Conservation (phyloP, 2,888 invertebrate genomes). For the Adela reaumurella region DNA sequence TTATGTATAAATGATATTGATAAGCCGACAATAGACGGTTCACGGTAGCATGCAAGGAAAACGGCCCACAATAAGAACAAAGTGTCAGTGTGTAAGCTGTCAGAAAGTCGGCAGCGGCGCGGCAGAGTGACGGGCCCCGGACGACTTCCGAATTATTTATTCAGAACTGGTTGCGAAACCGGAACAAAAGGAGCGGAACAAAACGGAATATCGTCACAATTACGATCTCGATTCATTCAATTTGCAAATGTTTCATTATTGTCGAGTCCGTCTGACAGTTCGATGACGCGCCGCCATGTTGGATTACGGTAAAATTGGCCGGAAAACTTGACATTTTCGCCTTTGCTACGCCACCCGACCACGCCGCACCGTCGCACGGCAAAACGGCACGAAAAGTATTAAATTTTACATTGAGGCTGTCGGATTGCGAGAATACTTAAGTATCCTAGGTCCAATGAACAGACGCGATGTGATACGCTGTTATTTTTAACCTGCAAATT, state of each 20-base stretch:
- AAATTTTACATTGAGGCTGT: not conserved
- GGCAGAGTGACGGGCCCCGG: not conserved
- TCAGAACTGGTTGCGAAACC: slow-evolving; percentile 16
- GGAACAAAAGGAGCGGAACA: slow-evolving; percentile 6
- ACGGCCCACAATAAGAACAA: not conserved
- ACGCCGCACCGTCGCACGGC: not conserved
- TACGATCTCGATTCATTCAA: not conserved
- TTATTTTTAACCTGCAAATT: no score
- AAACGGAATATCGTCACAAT: not conserved
- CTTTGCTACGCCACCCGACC: no score
- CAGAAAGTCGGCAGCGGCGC: not conserved
- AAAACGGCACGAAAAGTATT: not conserved
- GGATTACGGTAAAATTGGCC: not conserved
- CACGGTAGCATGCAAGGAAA: not conserved
- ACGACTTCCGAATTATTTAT: slow-evolving; percentile 10
- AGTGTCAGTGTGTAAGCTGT: not conserved
- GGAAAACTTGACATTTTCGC: not conserved
- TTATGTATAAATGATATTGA: not conserved
- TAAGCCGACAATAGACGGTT: not conserved
- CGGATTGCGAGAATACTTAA: not conserved
- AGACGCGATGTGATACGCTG: not conserved
- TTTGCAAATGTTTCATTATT: not conserved
- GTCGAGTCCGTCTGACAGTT: not conserved
- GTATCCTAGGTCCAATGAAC: not conserved
- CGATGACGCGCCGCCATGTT: not conserved